These are phyloP conservation scores for Danio choprae DNA, from an alignment of 2,797 vertebrate species.

Conservation along the genomic window DNA sequence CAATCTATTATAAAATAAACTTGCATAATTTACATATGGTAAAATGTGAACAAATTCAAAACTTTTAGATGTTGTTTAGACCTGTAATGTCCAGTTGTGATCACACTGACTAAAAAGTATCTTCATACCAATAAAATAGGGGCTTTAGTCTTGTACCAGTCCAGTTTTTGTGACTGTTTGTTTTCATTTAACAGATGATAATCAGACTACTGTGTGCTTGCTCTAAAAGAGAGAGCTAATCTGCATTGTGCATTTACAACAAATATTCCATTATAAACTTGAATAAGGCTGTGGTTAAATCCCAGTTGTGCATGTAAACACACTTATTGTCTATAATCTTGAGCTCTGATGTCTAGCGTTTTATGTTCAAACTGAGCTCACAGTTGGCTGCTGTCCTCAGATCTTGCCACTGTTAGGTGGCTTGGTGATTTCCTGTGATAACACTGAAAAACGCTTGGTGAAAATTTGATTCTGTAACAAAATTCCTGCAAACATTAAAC, in stretches of 20 bases:
- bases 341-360: conserved; percentile 12
- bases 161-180: neutral
- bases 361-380: conserved; percentile 36
- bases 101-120: no score
- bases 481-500: conserved; percentile 32
- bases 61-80: no score
- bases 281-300: neutral
- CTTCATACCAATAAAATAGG: no score
- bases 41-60: no score
- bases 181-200: neutral
- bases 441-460: conserved; percentile 35
- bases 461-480: conserved; percentile 1
- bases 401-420: conserved; percentile 45
- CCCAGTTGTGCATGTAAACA: neutral
- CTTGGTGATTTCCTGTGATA: conserved; percentile 29
- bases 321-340: neutral
- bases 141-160: neutral
- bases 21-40: no score
- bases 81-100: no score
- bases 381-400: conserved; percentile 25
- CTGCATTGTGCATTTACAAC: neutral
- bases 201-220: neutral
- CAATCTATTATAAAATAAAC: no score
- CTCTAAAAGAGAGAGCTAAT: neutral
- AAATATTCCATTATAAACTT: neutral